Evolutionary conservation across 2,113 vertebrate genomes (phyloP), one percentile per base, ranked within the genome.

Genomic region (Cyprichromis sp.): DNA sequence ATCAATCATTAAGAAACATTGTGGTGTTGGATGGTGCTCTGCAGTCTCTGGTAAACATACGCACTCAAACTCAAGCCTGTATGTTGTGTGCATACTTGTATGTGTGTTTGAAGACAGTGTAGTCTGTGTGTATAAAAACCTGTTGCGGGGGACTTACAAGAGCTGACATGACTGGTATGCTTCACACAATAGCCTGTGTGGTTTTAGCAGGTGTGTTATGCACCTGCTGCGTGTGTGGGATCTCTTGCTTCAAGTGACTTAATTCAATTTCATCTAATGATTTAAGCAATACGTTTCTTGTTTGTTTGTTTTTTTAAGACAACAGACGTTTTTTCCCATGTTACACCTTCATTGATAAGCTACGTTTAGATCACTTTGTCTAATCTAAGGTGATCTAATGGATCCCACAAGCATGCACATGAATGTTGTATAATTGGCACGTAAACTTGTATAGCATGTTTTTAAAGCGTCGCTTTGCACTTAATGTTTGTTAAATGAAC

Each of bases 41-140:
- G 81, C 97, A 99, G 94, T 97, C 98, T 61, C 95, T 99, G 98
- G 99, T 99, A 96, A 97, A 91, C 59, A 66, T 26, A 50, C 19
- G 21, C 2, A 7, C 13, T 9, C 19, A 5, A 26, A 68, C n/a
- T 11, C 10, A 83, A 17, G 7, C 19, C 36, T 31, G 13, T 34
- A 55, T 81, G 31, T 66, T 73, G n/a, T 7, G 31, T 50, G 17
- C 31, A 78, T n/a, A 2, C 66, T 14, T 38, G 34, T 87, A 82
- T 83, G 42, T 47, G 24, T 76, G 71, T 19, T 54, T 85, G 10
- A 83, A 34, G 42, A 10, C 12, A 10, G 38, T 85, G 31, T 87
- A 81, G 79, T 85, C 36, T 86, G 38, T 88, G 61, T 73, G 59
- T 47, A 78, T 81, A 59, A 59, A 52, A 85, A 87, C 84, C 73